These are phyloP conservation scores for Turritopsis rubra DNA, from an alignment of 30 jellyfish, hydroid and myxozoan genomes.

Conservation along the genomic window DNA sequence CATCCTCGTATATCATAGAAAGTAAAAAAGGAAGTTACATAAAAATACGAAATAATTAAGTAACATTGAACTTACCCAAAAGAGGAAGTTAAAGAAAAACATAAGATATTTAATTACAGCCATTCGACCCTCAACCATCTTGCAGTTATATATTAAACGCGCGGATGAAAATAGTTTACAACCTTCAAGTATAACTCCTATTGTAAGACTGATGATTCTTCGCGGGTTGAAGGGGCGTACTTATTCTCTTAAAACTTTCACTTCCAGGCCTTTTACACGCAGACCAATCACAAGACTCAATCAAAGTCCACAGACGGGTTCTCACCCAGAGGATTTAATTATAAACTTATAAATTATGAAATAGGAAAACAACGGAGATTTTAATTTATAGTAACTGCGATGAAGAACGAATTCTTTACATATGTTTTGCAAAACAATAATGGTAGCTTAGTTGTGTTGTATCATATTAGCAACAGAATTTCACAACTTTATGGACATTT, in stretches of 20 bases:
- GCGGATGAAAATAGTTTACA: not conserved
- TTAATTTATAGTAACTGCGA: not conserved
- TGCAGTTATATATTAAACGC: constrained; percentile 25
- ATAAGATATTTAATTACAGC: constrained; percentile 71
- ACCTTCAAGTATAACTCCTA: not conserved
- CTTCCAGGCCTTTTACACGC: not conserved
- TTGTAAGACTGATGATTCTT: not conserved
- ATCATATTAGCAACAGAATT: not conserved
- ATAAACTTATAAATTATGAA: not conserved
- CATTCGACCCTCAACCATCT: constrained; percentile 95
- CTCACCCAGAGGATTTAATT: not conserved
- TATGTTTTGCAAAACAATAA: not conserved
- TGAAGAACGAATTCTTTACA: not conserved
- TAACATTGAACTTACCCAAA: constrained; percentile 74
- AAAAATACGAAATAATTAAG: not conserved
- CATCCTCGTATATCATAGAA: not conserved
- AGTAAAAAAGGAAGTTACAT: not conserved
- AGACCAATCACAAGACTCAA: constrained; percentile 3
- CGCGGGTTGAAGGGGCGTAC: constrained; percentile 30
- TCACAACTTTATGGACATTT: too few relatives aligned
- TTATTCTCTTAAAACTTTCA: not conserved
- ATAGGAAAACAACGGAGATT: not conserved
- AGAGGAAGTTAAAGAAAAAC: constrained; percentile 89
- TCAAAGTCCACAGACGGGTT: not conserved
- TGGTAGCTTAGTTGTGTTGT: not conserved